phyloP scores from a whole-genome alignment of 2,888 invertebrate species.

The Cotesia congregata region DNA sequence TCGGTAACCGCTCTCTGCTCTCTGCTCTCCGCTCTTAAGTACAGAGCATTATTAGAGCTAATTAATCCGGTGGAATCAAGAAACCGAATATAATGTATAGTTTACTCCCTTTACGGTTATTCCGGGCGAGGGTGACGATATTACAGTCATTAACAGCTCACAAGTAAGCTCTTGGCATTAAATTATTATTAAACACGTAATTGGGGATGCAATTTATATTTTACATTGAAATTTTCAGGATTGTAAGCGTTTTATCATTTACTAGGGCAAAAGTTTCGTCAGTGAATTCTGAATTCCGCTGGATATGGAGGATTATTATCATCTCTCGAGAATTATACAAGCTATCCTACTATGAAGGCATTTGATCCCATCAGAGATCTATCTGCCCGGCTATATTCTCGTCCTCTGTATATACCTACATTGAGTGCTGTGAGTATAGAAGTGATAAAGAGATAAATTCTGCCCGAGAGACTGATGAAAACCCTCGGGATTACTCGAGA shows the following conservation, averaged over 20 bases:
- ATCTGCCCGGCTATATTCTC: background rate
- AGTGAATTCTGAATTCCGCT: background rate
- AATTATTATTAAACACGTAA: background rate
- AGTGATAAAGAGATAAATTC: background rate
- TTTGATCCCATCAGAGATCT: background rate
- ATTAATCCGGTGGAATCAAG: background rate
- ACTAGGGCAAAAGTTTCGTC: background rate
- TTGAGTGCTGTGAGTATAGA: background rate
- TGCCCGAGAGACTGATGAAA: constrained; percentile 24
- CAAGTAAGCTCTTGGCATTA: background rate
- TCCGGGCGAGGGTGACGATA: background rate
- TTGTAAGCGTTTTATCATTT: background rate
- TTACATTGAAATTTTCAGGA: background rate
- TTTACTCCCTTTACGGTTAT: background rate
- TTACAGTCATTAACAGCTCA: background rate
- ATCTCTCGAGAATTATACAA: background rate
- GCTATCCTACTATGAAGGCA: background rate
- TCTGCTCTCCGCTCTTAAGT: background rate
- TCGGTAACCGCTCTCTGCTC: background rate
- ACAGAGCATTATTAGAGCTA: background rate
- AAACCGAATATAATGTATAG: background rate
- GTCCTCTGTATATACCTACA: background rate
- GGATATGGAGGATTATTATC: background rate
- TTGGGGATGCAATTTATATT: background rate
- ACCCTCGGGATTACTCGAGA: constrained; percentile 20